Percentiles rank a stretch among this genome's conserved stretches.
Evolutionary conservation across 2,888 invertebrate species (phyloP).

Genomic region (Phania funesta): DNA sequence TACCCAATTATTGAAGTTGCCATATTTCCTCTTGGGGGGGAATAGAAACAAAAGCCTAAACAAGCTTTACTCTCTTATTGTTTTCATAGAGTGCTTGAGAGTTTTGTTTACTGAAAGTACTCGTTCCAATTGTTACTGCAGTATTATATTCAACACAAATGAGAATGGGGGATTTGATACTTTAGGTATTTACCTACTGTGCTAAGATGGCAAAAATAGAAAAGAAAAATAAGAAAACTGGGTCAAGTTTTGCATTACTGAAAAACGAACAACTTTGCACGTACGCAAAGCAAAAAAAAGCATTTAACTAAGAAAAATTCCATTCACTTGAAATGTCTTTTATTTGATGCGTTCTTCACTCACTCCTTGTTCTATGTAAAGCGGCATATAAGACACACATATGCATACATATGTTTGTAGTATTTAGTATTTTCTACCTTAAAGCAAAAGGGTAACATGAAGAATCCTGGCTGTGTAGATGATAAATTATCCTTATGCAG

Average conservation of each 20-base stretch:
- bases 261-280: constrained; percentile 32
- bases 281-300: constrained; percentile 26
- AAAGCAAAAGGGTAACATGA: constrained; percentile 5
- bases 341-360: no score
- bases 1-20: constrained; percentile 40
- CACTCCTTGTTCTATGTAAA: not conserved
- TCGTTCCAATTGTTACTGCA: constrained; percentile 34
- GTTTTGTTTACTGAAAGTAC: constrained; percentile 46
- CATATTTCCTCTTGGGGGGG: constrained; percentile 7
- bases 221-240: constrained; percentile 61
- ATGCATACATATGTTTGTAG: no score
- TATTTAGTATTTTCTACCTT: not conserved
- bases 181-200: constrained; percentile 20
- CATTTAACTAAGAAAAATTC: constrained; percentile 25
- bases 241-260: constrained; percentile 71
- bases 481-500: constrained; percentile 2
- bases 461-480: not conserved
- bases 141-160: constrained; percentile 38
- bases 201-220: constrained; percentile 5
- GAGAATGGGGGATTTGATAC: constrained; percentile 20
- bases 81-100: constrained; percentile 23
- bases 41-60: constrained; percentile 12
- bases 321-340: constrained; percentile 19
- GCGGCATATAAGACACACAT: not conserved
- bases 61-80: not conserved